Percentiles rank a stretch among this genome's conserved stretches.
Conservation (phyloP, 2,113 vertebrate species). For the Isichthys henryi region DNA sequence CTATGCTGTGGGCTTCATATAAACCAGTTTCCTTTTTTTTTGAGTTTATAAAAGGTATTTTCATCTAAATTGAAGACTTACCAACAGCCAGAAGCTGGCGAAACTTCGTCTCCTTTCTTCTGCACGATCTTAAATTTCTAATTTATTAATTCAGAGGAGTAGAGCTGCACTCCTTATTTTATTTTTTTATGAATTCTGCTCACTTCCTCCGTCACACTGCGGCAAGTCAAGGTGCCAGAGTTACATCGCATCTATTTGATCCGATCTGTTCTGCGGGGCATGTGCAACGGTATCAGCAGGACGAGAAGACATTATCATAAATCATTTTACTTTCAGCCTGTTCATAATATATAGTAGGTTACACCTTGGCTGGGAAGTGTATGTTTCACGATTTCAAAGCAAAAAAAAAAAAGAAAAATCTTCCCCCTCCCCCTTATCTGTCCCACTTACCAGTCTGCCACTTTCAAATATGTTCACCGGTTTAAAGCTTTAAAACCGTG, state of each 20-base stretch:
- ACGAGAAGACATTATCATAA: background rate
- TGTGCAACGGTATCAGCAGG: background rate
- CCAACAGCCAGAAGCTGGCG: background rate
- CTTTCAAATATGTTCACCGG: background rate
- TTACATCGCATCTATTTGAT: background rate
- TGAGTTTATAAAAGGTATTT: slow-evolving; percentile 26
- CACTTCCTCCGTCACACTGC: background rate
- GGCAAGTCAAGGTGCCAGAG: background rate
- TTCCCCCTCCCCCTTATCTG: background rate
- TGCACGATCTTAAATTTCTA: background rate
- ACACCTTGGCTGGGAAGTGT: background rate
- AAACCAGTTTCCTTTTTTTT: background rate
- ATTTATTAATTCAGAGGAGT: background rate
- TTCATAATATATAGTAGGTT: background rate
- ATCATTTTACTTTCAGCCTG: background rate
- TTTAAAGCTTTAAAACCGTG: background rate
- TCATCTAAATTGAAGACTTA: slow-evolving; percentile 16
- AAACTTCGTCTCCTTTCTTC: background rate
- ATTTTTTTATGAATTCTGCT: background rate
- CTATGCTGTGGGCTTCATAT: background rate
- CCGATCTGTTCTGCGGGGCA: background rate
- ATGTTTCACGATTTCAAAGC: background rate
- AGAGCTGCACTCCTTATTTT: background rate
- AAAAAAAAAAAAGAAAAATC: background rate
- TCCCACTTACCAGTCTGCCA: background rate